Base-by-base conservation (phyloP, 2,888 invertebrate species). In the Acanthococcus lagerstroemiae region DNA sequence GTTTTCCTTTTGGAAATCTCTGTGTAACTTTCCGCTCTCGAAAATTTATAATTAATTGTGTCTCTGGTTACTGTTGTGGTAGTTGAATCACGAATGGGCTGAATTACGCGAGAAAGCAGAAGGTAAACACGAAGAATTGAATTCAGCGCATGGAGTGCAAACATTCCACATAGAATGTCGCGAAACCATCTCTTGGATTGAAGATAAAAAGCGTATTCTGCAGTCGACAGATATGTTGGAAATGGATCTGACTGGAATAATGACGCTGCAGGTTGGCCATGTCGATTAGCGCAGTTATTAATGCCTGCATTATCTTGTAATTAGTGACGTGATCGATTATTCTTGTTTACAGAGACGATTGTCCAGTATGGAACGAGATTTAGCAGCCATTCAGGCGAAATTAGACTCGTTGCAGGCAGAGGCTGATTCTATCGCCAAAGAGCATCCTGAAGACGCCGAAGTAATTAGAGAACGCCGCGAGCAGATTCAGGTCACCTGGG, bases 131-230 rank as follows among this genome's bases (percentile, higher is more conserved):
- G 95, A 95, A 73, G 94, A 95, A 72, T 83, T 99, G 65, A 92
- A 93, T 74, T 89, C 94, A 0, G 95, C 96, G 0, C 96, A 97
- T 77, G 95, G 95, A 30, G 90, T 97, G 50, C 97, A 97, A 80
- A 96, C 95, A 65, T 99, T 95, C 89, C 95, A 99, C 77, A 97
- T 99, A 79, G 99, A 99, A 78, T 97, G 96, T 76, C 88, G 95
- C 73, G 97, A 97, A 80, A 97, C 97, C 0, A 90, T 95, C 61
- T 89, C 94, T 3, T 97, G 96, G 97, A 97, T 97, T 77, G 95
- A 97, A 77, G 99, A 99, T 78, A 99, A 99, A 83, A 95, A 95
- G 74, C 87, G 97, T 72, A 92, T 99, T 72, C 81, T 99, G 54
- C 96, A 99, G 73, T 94, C 95, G 73, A 97, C 70, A 4, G 97